Evolutionary conservation across 2,113 vertebrate genomes (phyloP), one percentile per base, ranked within the genome.

Genomic region (Megatriorchis doriae): DNA sequence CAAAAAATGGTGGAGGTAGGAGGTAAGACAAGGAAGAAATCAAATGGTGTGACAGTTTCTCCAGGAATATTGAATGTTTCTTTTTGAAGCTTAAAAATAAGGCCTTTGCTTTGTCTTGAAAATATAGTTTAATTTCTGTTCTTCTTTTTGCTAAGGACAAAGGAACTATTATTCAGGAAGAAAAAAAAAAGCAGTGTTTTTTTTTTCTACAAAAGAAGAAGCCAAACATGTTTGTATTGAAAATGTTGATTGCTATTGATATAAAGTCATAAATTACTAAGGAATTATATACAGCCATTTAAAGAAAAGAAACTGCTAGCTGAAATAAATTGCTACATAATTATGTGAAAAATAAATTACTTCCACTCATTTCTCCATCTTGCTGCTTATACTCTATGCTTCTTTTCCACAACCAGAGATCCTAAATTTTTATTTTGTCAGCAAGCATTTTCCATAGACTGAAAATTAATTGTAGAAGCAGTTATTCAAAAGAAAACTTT

Each of bases 321-420:
- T 92, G 43, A 93, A 97, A 95, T 77, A 95, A 95, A 94, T 82
- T 91, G 61, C 26, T 90, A 45, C 18, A 86, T n/a, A 93, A 89
- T 97, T 95, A 88, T 40, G 42, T 93, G 38, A 86, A 96, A 96
- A 96, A 95, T 94, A 96, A 97, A 93, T 95, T 89, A 75, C 72
- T 97, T 97, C 22, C 43, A 78, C 32, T 96, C 32, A 50, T 94
- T 97, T 95, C 85, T 94, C 59, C 29, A 66, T 88, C 47, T 92
- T 73, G 9, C n/a, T 86, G 19, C 78, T 96, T 88, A 23, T 79
- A 86, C 73, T 91, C 27, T 56, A 45, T 82, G 45, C 15, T 79
- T 56, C 13, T 81, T 59, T 94, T 65, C 42, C 26, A 56, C 48
- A 90, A 43, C 16, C 16, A 62, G 32, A 47, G n/a, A 77, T 36